Percentiles rank a stretch among this genome's conserved stretches.
phyloP scores from a whole-genome alignment of 2,113 vertebrate species.

The Leptosomus discolor region DNA sequence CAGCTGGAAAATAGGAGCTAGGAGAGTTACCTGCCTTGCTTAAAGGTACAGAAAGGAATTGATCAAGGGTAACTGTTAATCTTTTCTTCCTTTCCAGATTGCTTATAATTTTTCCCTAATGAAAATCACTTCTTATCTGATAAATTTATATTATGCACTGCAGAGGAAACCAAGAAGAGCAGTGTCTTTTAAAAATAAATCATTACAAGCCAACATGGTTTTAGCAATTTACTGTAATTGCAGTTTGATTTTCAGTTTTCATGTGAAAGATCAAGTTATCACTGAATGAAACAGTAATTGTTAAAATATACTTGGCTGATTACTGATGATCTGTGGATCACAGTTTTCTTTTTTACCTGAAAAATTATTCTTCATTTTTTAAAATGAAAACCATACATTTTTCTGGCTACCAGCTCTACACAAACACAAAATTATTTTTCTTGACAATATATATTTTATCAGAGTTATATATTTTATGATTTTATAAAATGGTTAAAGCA shows the following conservation, averaged over 20 bases:
- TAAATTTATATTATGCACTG: not conserved
- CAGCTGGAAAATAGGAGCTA: conserved; percentile 28
- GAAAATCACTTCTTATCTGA: conserved; percentile 17
- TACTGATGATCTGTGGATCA: not conserved
- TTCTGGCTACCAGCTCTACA: not conserved
- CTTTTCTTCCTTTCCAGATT: not conserved
- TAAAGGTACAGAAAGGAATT: not conserved
- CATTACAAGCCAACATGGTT: not conserved
- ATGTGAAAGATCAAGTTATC: not conserved
- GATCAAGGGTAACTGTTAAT: not conserved
- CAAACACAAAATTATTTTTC: not conserved
- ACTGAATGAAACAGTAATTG: not conserved
- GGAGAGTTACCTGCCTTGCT: not conserved
- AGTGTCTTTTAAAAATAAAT: conserved; percentile 14
- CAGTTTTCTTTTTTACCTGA: not conserved
- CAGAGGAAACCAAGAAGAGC: not conserved
- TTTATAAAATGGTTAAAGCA: not conserved
- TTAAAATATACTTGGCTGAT: not conserved
- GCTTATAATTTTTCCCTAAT: conserved; percentile 30
- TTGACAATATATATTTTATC: not conserved
- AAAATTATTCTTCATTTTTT: not conserved
- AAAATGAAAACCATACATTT: not conserved
- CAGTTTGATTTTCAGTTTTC: conserved; percentile 40
- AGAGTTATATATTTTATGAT: not conserved
- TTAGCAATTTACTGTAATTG: conserved; percentile 12